Evolutionary conservation across 2,888 invertebrate genomes (phyloP).

Genomic region (Norana najaformis): DNA sequence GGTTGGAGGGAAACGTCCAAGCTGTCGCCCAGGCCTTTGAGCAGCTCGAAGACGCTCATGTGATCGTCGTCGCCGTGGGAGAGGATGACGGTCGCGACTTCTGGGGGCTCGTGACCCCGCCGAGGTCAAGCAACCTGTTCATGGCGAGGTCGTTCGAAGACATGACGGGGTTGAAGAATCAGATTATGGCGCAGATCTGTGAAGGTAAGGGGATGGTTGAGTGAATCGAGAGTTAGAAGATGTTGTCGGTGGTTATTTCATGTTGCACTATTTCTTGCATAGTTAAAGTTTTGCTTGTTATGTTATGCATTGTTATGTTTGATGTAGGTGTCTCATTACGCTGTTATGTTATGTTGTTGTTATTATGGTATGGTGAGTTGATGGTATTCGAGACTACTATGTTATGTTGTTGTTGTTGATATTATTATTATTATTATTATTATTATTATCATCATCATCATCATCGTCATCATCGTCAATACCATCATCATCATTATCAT

Average conservation of each 20-base stretch:
- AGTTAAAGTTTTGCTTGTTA: no score
- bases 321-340: no score
- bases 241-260: background rate
- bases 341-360: no score
- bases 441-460: conserved; percentile 30
- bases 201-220: background rate
- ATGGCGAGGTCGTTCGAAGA: background rate
- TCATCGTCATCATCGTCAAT: conserved; percentile 24
- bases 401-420: conserved; percentile 16
- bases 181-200: background rate
- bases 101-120: background rate
- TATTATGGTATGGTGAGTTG: no score
- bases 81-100: background rate
- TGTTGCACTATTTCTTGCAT: no score
- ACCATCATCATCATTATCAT: conserved; percentile 27
- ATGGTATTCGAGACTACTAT: background rate
- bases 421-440: conserved; percentile 32
- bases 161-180: background rate
- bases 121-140: conserved; percentile 15
- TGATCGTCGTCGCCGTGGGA: background rate
- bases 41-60: background rate
- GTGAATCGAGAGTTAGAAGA: background rate
- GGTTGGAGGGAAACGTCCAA: background rate
- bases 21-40: background rate
- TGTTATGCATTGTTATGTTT: no score